These are phyloP conservation scores for Mythimna impura DNA, from an alignment of 2,888 invertebrate species.

Conservation along the genomic window DNA sequence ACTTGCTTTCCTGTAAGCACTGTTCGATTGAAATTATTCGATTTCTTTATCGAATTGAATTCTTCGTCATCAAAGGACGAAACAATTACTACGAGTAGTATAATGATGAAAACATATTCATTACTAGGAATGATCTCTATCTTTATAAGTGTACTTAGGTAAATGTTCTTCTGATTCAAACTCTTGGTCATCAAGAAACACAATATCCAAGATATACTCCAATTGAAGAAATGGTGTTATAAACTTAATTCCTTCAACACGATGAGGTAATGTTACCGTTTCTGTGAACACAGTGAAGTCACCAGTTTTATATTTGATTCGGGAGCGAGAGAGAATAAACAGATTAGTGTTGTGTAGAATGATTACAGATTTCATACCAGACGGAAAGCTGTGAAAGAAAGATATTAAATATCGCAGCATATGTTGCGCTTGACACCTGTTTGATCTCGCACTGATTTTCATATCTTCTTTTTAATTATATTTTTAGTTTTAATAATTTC, in stretches of 20 bases:
- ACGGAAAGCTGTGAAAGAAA: not conserved
- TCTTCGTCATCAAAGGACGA: too few species aligned
- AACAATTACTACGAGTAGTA: too few species aligned
- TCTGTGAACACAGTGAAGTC: constrained; percentile 51
- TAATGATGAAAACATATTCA: too few species aligned
- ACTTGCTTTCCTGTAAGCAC: too few species aligned
- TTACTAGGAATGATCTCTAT: not conserved
- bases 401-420: not conserved
- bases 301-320: constrained; percentile 42
- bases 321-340: constrained; percentile 29
- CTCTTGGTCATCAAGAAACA: constrained; percentile 23
- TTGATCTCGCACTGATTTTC: too few species aligned
- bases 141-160: not conserved
- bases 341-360: constrained; percentile 26
- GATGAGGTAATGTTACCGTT: constrained; percentile 49
- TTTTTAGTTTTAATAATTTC: too few species aligned
- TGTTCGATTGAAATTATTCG: too few species aligned
- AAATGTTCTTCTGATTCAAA: constrained; percentile 2
- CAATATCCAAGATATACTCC: constrained; percentile 35
- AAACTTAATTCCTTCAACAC: constrained; percentile 46
- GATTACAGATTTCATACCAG: constrained; percentile 2
- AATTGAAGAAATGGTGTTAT: constrained; percentile 46
- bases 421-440: too few species aligned
- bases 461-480: too few species aligned
- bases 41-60: too few species aligned